Conservation (phyloP, 2,113 vertebrate species). For the Brachyhypopomus gauderio region DNA sequence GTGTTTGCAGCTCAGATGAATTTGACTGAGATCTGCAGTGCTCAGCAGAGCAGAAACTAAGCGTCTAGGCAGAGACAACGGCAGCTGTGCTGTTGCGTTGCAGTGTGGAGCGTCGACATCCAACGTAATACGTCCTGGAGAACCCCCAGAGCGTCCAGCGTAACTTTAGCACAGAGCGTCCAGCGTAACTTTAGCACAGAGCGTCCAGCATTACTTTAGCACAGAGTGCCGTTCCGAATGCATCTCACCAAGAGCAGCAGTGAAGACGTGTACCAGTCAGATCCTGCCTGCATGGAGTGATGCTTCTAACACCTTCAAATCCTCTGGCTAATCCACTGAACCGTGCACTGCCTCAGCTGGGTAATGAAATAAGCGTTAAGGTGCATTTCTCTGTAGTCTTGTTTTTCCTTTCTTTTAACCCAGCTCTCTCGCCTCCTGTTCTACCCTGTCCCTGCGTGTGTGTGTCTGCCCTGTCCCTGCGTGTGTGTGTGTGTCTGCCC, state of each 20-base stretch:
- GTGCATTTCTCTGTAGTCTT: conserved; percentile 47
- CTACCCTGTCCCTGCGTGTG: conserved; percentile 53
- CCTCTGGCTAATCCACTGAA: neutral
- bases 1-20: neutral
- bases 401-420: conserved; percentile 37
- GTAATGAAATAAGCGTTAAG: conserved; percentile 35
- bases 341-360: neutral
- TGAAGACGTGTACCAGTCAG: conserved; percentile 29
- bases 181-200: neutral
- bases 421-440: conserved; percentile 43
- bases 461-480: conserved; percentile 50
- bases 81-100: neutral
- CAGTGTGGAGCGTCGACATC: neutral
- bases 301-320: conserved; percentile 41
- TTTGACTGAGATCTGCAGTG: neutral
- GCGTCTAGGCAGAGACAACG: neutral
- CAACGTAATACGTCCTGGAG: neutral
- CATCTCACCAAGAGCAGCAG: conserved; percentile 49
- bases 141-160: conserved; percentile 43
- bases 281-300: conserved; percentile 29
- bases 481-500: conserved; percentile 50
- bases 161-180: conserved; percentile 38
- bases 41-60: neutral
- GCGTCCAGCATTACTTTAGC: conserved; percentile 54
- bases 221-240: conserved; percentile 59